Evolutionary conservation across 2,888 invertebrate genomes (phyloP).

Genomic region (Fragum fragum): DNA sequence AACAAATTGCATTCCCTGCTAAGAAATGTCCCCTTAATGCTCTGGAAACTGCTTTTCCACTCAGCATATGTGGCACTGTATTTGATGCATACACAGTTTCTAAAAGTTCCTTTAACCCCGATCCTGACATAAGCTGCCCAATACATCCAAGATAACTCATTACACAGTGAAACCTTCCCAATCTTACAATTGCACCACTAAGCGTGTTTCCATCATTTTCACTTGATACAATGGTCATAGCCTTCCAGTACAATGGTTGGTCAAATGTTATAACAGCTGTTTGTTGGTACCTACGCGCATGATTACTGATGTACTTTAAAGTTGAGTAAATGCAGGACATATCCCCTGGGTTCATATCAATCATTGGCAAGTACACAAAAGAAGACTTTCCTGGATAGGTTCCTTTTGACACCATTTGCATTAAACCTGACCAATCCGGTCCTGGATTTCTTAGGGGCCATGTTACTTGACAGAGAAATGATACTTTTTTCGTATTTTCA

Average conservation of each 20-base stretch:
- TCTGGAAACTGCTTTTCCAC: constrained; percentile 65
- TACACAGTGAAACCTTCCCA: constrained; percentile 59
- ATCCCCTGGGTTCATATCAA: constrained; percentile 60
- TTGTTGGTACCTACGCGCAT: constrained; percentile 25
- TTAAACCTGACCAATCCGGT: constrained; percentile 35
- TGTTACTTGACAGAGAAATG: constrained; percentile 34
- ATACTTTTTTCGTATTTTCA: constrained; percentile 6
- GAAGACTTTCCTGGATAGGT: constrained; percentile 29
- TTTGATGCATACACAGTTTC: constrained; percentile 65
- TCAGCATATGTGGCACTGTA: constrained; percentile 65
- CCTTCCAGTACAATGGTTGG: constrained; percentile 57
- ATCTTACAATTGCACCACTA: constrained; percentile 37
- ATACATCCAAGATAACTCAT: constrained; percentile 73
- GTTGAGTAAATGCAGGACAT: constrained; percentile 61
- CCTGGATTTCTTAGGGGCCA: constrained; percentile 13
- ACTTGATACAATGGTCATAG: constrained; percentile 30
- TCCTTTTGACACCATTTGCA: constrained; percentile 47
- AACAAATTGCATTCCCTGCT: constrained; percentile 4
- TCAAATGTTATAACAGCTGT: constrained; percentile 56
- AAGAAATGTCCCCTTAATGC: constrained; percentile 68
- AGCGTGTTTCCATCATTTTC: constrained; percentile 31
- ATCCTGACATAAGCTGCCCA: constrained; percentile 66
- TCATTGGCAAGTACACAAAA: constrained; percentile 58
- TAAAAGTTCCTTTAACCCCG: constrained; percentile 68
- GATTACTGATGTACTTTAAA: constrained; percentile 38